phyloP scores from a whole-genome alignment of 2,113 vertebrate genomes.

The Rhabdornis inornatus region DNA sequence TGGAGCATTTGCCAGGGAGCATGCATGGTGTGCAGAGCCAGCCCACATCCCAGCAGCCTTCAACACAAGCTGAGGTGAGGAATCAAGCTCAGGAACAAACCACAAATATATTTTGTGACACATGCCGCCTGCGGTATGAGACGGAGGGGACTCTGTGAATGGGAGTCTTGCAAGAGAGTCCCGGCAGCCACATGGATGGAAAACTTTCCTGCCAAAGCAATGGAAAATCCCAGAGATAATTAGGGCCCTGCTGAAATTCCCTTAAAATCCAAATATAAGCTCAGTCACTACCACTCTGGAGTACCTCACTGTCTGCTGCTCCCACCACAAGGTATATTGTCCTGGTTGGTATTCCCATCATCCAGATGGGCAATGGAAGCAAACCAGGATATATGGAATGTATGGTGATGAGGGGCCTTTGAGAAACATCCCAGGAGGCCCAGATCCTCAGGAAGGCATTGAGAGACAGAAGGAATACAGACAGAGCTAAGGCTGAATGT shows the following conservation, averaged over 20 bases:
- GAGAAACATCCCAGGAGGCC: neutral
- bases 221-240: neutral
- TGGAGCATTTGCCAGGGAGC: neutral
- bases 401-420: neutral
- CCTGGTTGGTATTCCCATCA: neutral
- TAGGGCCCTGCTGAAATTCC: neutral
- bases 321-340: neutral
- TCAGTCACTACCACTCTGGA: neutral
- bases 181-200: neutral
- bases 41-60: slow-evolving; percentile 1
- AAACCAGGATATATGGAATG: neutral
- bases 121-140: rapidly evolving
- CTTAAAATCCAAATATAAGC: neutral
- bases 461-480: neutral
- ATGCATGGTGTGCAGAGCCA: neutral
- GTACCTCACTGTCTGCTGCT: neutral
- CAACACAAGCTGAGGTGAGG: neutral
- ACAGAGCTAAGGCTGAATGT: neutral
- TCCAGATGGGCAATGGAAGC: neutral
- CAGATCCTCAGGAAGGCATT: neutral
- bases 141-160: neutral
- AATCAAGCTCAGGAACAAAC: neutral
- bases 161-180: neutral
- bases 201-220: neutral
- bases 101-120: neutral